A percentile compares a stretch with the other conserved stretches of the same genome.
Evolutionary conservation across 2,888 invertebrate species (phyloP).

Genomic region (Pteria penguin): DNA sequence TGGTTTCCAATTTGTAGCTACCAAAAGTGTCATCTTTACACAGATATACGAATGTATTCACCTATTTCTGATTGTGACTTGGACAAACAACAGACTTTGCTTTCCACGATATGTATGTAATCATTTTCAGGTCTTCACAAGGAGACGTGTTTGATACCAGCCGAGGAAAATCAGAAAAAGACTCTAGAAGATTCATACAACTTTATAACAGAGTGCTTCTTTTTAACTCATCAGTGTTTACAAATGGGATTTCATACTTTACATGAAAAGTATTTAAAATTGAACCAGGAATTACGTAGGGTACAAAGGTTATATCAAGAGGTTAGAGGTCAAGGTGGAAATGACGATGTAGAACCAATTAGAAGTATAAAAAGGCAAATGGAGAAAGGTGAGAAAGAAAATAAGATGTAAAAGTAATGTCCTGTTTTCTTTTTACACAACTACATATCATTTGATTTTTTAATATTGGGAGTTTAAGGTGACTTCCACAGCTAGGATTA

Average conservation of each 20-base stretch:
- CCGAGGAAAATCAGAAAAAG: conserved; percentile 72
- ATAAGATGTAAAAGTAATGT: too few species aligned
- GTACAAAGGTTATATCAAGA: conserved; percentile 89
- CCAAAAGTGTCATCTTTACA: too few species aligned
- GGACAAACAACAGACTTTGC: too few species aligned
- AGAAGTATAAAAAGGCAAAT: conserved; percentile 72
- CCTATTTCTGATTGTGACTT: too few species aligned
- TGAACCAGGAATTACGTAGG: conserved; percentile 85
- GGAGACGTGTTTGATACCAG: conserved; percentile 91
- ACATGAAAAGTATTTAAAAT: conserved; percentile 81
- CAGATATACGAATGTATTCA: too few species aligned
- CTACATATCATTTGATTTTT: too few species aligned
- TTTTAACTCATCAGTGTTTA: conserved; percentile 91
- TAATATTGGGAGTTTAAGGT: too few species aligned
- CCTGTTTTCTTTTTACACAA: too few species aligned
- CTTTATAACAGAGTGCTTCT: conserved; percentile 95
- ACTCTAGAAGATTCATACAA: conserved; percentile 58
- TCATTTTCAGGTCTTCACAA: conserved; percentile 75
- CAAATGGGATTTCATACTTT: conserved; percentile 85
- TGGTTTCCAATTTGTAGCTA: too few species aligned
- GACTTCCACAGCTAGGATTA: too few species aligned
- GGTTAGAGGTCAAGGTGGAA: conserved; percentile 82
- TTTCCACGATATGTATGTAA: too few species aligned
- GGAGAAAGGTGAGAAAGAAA: too few species aligned
- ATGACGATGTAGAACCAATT: conserved; percentile 82